These are phyloP conservation scores for Ceramica pisi DNA, from an alignment of 2,888 invertebrate species.

Conservation along the genomic window DNA sequence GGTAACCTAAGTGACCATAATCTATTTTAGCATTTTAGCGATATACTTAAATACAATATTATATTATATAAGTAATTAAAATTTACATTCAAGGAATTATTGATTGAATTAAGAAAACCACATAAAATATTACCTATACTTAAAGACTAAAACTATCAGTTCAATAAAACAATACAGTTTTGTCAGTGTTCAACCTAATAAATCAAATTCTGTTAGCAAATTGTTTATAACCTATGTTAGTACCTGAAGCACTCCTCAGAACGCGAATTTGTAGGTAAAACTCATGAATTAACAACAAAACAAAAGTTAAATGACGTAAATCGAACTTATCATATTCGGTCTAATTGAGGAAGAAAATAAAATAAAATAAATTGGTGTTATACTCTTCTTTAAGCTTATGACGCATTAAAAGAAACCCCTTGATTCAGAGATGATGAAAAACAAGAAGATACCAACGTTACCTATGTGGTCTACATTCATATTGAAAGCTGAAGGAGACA, in stretches of 20 bases:
- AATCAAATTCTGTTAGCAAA: too few species aligned
- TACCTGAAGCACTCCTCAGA: background rate
- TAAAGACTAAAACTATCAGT: too few species aligned
- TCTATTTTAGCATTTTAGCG: background rate
- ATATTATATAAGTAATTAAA: too few species aligned
- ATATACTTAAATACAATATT: background rate
- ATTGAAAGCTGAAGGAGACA: too few species aligned
- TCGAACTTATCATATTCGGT: background rate
- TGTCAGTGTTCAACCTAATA: too few species aligned
- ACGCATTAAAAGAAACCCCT: conserved; percentile 21
- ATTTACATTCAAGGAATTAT: too few species aligned
- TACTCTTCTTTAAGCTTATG: background rate
- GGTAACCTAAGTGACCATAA: background rate
- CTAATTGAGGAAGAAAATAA: conserved; percentile 2
- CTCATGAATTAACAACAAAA: background rate
- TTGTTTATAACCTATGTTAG: too few species aligned
- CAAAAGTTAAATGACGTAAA: background rate
- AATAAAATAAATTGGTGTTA: background rate
- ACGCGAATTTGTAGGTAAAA: background rate
- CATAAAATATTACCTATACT: too few species aligned
- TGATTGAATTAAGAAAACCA: too few species aligned
- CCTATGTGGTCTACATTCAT: background rate
- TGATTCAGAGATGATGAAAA: background rate
- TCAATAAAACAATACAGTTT: too few species aligned
- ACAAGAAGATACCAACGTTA: background rate